phyloP scores from a whole-genome alignment of 2,113 vertebrate species.

The Calypte anna region DNA sequence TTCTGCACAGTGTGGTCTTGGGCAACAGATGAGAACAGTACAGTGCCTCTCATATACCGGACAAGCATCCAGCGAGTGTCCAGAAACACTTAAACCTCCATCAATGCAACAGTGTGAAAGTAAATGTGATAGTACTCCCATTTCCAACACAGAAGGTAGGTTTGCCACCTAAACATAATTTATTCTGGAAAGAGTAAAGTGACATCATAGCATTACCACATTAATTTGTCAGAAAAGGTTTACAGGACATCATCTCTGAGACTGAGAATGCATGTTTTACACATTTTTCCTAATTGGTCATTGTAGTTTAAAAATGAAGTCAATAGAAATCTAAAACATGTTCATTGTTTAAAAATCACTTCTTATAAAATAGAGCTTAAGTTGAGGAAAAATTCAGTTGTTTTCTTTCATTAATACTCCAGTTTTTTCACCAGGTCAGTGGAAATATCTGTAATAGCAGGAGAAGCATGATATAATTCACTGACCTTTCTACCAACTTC shows the following conservation, averaged over 20 bases:
- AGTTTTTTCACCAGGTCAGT: not conserved
- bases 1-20: constrained; percentile 95
- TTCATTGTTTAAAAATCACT: not conserved
- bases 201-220: not conserved
- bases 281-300: not conserved
- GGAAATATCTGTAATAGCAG: not conserved
- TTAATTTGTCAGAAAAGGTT: not conserved
- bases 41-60: constrained; percentile 96
- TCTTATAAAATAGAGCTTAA: not conserved
- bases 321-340: not conserved
- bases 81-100: constrained; percentile 85
- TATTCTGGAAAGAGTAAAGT: not conserved
- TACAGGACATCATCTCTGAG: not conserved
- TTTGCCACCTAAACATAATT: not conserved
- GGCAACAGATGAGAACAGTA: constrained; percentile 94
- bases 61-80: constrained; percentile 90
- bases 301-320: not conserved
- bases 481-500: not conserved
- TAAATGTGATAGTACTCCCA: constrained; percentile 93
- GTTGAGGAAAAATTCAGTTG: not conserved
- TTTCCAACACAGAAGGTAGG: constrained; percentile 92
- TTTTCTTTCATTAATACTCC: not conserved
- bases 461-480: not conserved
- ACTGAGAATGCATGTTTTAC: not conserved
- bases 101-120: constrained; percentile 98